Evolutionary conservation across 2,888 invertebrate genomes (phyloP), one percentile per base, ranked within the genome.

Genomic region (Dynastes hyllus): DNA sequence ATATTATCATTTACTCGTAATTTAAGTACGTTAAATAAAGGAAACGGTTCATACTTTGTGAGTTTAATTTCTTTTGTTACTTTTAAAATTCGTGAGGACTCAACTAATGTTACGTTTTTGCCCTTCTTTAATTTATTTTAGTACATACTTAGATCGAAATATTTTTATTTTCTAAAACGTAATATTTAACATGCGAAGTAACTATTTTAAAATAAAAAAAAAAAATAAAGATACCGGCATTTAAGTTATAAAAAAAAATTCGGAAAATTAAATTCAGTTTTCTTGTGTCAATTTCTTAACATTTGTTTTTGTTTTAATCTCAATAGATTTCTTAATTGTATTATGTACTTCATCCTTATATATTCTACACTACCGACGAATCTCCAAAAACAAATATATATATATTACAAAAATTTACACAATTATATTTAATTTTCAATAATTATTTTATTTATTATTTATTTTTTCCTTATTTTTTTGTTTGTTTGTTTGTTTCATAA

Each of bases 351-450:
- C 29, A 32, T 50, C 45, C 69, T 69, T 50, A 69, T 50, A 50
- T 61, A 61, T 61, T 22, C 75, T 75, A 75, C 75, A 82, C 83
- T 84, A 84, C 84, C 84, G 83, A 84, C 83, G 80, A 82, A 82
- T 80, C 80, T 81, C 80, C 75, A 81, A 82, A 82, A 66, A 66
- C 29, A 69, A 40, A 69, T 32, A 69, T 66, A 66, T 66, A 40
- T 89, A 89, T 89, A 88, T 89, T 89, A 89, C 89, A 89, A 89
- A 89, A 89, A 89, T 89, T 88, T 89, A 89, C 89, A 89, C 89
- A 89, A 88, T 88, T 87, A 88, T 88, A 87, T 87, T 87, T 84
- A 87, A 86, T 67, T 67, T 16, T 67, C 45, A 67, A 67, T 67
- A 67, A 67, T 67, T 67, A 87, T 86, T 87, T 87, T 83, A 83